phyloP scores from a whole-genome alignment of 2,113 vertebrate species.

The Periophthalmodon schlosseri region DNA sequence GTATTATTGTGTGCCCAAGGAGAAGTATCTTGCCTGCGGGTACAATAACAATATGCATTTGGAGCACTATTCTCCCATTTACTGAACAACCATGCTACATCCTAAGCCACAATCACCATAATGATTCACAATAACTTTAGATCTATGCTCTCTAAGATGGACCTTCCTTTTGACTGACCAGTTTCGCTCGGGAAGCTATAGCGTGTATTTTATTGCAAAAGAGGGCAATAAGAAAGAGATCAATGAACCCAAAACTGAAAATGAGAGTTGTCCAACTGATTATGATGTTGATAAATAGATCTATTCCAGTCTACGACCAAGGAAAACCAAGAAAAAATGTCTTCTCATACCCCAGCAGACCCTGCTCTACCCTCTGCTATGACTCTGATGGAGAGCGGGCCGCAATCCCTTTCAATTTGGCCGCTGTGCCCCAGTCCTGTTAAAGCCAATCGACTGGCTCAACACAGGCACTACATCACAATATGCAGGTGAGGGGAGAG shows the following conservation, averaged over 20 bases:
- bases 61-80: neutral
- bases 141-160: neutral
- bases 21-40: too few relatives aligned
- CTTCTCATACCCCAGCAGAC: slow-evolving; percentile 44
- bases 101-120: neutral
- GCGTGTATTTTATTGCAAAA: neutral
- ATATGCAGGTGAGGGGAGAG: slow-evolving; percentile 77
- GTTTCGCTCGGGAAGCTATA: neutral
- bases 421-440: slow-evolving; percentile 71
- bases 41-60: too few relatives aligned
- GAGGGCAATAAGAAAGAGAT: neutral
- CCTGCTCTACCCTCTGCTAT: slow-evolving; percentile 54
- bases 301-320: neutral
- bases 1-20: too few relatives aligned
- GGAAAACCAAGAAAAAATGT: slow-evolving; percentile 6
- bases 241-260: neutral
- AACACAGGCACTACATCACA: slow-evolving; percentile 83
- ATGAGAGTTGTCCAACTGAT: slow-evolving; percentile 1
- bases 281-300: slow-evolving; percentile 11
- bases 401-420: slow-evolving; percentile 79
- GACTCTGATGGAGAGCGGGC: slow-evolving; percentile 80
- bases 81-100: neutral
- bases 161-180: neutral
- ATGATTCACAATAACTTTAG: neutral
- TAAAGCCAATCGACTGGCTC: slow-evolving; percentile 81